Evolutionary conservation across 1,140 invertebrate species (phyloP).

Genomic region (Drosophila repletoides): DNA sequence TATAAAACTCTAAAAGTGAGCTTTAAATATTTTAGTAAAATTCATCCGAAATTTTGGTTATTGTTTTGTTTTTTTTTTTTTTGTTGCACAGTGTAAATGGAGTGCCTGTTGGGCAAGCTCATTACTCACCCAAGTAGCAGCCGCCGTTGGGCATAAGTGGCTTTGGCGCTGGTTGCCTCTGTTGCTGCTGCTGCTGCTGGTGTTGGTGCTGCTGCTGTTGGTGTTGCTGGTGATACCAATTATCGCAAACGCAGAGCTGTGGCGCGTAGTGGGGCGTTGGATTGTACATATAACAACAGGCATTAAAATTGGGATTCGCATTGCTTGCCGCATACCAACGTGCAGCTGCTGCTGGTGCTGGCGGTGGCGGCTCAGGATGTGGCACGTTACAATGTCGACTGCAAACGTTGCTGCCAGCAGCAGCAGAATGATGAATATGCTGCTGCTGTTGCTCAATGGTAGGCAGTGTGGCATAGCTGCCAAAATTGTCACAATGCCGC

Average conservation of each 20-base stretch:
- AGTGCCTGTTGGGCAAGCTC: not conserved
- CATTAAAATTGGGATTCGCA: conserved; percentile 46
- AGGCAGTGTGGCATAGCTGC: conserved; percentile 73
- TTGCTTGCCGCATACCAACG: conserved; percentile 45
- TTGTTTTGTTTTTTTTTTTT: no score
- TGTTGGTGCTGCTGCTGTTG: conserved; percentile 44
- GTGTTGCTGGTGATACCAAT: conserved; percentile 72
- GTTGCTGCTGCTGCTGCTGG: conserved; percentile 41
- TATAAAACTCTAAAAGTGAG: no score
- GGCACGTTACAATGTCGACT: conserved; percentile 53
- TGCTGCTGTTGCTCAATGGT: conserved; percentile 53
- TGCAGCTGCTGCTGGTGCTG: not conserved
- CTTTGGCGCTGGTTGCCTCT: conserved; percentile 42
- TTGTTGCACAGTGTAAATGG: no score
- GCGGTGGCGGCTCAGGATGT: conserved; percentile 25
- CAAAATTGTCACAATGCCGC: conserved; percentile 72
- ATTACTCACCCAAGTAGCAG: conserved; percentile 76
- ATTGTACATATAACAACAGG: conserved; percentile 72
- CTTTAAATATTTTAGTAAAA: no score
- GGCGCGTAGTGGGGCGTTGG: conserved; percentile 52
- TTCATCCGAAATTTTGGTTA: no score
- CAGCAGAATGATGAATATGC: conserved; percentile 12
- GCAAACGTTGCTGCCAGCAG: conserved; percentile 46
- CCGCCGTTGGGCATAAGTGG: conserved; percentile 64
- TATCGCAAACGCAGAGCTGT: conserved; percentile 65